phyloP scores from a whole-genome alignment of 2,113 vertebrate species.

The Anseranas semipalmata region DNA sequence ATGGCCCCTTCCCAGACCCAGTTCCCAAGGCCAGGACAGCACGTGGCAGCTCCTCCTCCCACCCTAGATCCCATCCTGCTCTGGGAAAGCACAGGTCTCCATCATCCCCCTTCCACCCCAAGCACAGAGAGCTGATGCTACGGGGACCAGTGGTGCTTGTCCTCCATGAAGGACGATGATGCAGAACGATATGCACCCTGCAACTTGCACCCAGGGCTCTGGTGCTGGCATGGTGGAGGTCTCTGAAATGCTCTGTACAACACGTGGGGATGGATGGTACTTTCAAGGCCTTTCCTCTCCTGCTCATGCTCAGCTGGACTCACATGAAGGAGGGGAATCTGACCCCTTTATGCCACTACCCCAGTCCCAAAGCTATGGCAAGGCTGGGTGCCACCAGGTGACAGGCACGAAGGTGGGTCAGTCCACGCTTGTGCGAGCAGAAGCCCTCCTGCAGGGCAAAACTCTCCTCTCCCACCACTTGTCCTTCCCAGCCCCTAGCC shows the following conservation, averaged over 20 bases:
- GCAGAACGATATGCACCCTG: neutral
- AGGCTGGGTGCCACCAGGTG: neutral
- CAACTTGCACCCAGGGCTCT: neutral
- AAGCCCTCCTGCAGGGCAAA: neutral
- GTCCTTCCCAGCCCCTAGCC: neutral
- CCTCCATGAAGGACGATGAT: neutral
- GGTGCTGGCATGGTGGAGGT: neutral
- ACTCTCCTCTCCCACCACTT: neutral
- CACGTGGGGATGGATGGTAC: neutral
- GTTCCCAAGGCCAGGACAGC: neutral
- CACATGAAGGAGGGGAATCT: neutral
- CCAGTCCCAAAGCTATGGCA: neutral
- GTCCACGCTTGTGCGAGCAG: neutral
- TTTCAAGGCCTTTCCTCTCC: neutral
- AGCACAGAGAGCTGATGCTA: neutral
- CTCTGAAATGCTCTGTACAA: fast-evolving
- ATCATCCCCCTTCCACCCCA: neutral
- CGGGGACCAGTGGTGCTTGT: neutral
- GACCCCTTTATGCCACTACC: neutral
- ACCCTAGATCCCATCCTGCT: neutral
- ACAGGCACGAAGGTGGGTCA: neutral
- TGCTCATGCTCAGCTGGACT: neutral
- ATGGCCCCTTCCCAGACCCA: neutral
- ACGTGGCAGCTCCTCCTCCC: neutral
- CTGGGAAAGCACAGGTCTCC: neutral